Evolutionary conservation across 2,797 vertebrate species (phyloP), one percentile per base, ranked within the genome.

Genomic region (Delichon dasypus): DNA sequence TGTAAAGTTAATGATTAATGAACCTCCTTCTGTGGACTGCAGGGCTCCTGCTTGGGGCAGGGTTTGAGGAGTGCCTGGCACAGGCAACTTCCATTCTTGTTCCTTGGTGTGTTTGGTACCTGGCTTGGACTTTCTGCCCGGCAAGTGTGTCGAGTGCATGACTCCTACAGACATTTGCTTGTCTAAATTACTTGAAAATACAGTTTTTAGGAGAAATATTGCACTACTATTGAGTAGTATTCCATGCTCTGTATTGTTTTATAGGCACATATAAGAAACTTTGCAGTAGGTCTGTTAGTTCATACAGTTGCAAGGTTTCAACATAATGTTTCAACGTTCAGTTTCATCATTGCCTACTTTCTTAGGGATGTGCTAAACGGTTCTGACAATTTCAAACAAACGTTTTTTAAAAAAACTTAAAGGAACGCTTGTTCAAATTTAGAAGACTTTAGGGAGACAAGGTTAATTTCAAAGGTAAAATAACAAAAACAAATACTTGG

Each of bases 321-420:
- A 70, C 68, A 72, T 54, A 12, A 5, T 16, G 9, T 93, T 85
- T 85, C 85, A 88, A 67, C 45, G 65, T 72, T 40, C 19, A 30
- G 30, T 90, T 93, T 81, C 62, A 16, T 84, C 22, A 22, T 50
- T 73, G 44, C n/a, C 58, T 58, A 1, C 22, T 44, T 71, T 34
- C 34, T 74, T 50, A 58, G 22, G 34, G 29, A 85, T 67, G 20
- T 16, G n/a, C 48, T 42, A 10, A 44, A 70, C 54, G 22, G 5
- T 47, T 54, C 47, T n/a, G n/a, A 36, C 9, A 34, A 7, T 73
- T 88, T 82, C 36, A 70, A 23, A 36, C 26, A 27, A 65, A 21
- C 10, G 15, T 32, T 9, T n/a, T 12, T 0, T 0, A 5, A 58
- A n/a, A 17, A 57, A 29, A 10, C 29, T 29, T 48, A 14, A 34